These are phyloP conservation scores for Drosophila asahinai DNA, from an alignment of 1,140 invertebrate species.

Conservation along the genomic window DNA sequence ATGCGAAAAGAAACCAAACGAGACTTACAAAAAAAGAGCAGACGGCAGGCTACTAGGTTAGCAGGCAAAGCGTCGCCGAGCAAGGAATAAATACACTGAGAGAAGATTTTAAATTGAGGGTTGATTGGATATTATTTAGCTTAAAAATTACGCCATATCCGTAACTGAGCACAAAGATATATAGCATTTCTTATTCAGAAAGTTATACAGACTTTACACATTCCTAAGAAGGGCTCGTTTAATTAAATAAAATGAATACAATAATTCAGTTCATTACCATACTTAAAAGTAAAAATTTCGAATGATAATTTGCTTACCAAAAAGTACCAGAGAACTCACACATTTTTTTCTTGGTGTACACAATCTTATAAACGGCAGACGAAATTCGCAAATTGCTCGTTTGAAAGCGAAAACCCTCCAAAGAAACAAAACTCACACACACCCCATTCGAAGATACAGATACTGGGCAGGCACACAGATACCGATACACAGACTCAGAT, in stretches of 20 bases:
- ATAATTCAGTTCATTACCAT: no score
- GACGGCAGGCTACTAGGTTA: conserved; percentile 74
- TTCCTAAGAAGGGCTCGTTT: no score
- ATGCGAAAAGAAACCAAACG: conserved; percentile 54
- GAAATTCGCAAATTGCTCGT: conserved; percentile 80
- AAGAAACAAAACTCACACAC: conserved; percentile 53
- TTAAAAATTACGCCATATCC: no score
- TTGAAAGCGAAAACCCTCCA: conserved; percentile 81
- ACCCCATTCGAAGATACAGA: conserved; percentile 40
- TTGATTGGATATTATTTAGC: no score
- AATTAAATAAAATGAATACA: no score
- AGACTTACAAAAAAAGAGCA: conserved; percentile 62
- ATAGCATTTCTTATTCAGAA: no score
- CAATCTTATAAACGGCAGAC: conserved; percentile 58
- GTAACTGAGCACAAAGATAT: no score
- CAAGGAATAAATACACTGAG: conserved; percentile 49
- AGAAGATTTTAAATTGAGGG: neutral
- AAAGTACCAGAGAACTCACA: neutral
- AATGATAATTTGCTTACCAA: no score
- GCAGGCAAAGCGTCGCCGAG: conserved; percentile 67
- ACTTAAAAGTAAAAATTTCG: neutral
- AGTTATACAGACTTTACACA: no score
- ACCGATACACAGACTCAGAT: conserved; percentile 30
- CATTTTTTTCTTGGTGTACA: neutral
- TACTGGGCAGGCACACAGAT: conserved; percentile 39